Base-by-base conservation (phyloP, 2,888 invertebrate genomes). In the Agrochola lota region DNA sequence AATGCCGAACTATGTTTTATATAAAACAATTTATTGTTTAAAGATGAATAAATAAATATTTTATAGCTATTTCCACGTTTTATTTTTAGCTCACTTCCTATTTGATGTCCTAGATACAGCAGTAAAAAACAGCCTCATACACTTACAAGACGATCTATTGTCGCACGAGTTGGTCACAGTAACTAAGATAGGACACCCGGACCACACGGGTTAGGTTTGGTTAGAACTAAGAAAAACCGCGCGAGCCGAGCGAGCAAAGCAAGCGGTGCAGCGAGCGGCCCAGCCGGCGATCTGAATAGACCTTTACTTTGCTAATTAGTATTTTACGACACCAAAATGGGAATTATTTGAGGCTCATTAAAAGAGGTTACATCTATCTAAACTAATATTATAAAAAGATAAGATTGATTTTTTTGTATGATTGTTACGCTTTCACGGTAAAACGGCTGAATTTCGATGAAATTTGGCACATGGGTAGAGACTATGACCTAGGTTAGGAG, bases 21-120 rank as follows among this genome's bases (percentile, higher is more conserved):
- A 91, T 89, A 90, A 91, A 90, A 89, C 90, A 84, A 90, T 90
- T 89, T 90, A 91, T 91, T 93, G 92, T 93, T 93, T 93, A 90
- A 91, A 90, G 77, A 88, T 86, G 79, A 88, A 90, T 91, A 89
- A 93, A 93, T 93, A 92, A 92, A 93, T 94, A 94, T 94, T 94
- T 94, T 94, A 90, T 93, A 93, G 91, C 89, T 89, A 92, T 79
- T 35, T 30, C 23, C 17, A 66, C 69, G 63, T 91, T 90, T 92
- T 81, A 86, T 89, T 90, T 60, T 64, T 20, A 9, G 5, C 23
- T 5, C 9, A 20, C 1, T 49, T 67, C 26, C 1, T 66, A 64
- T 9, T 64, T 17, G 5, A 35, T n/a, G 17, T 26, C 7, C 7
- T 59, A 26, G 8, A 40, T 8, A n/a, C 8, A n/a, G 40, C 7